Evolutionary conservation across 2,797 vertebrate species (phyloP).

Genomic region (Sebastes aleutianus): DNA sequence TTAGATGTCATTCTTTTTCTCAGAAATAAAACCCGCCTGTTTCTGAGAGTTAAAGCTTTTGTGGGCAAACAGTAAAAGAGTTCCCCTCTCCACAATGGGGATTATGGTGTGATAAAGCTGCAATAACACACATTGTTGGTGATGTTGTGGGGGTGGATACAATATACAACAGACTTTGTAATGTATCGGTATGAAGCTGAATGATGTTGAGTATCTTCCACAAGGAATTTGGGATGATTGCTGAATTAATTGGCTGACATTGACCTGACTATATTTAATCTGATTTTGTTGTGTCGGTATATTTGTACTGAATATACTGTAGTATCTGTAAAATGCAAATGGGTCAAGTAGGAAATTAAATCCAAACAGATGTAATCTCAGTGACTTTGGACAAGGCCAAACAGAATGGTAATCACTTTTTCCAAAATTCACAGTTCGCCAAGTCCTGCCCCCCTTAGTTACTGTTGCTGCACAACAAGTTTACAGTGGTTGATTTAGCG

Average conservation of each 20-base stretch:
- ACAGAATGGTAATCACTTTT: not conserved
- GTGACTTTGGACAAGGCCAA: not conserved
- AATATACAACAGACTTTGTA: constrained; percentile 28
- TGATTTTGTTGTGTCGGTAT: not conserved
- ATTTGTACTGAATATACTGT: not conserved
- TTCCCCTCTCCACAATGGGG: constrained; percentile 56
- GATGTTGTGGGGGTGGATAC: constrained; percentile 16
- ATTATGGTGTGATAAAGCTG: constrained; percentile 70
- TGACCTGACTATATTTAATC: not conserved
- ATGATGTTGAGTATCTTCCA: not conserved
- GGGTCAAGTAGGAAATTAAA: too few species aligned
- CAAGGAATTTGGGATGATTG: not conserved
- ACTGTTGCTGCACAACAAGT: not conserved
- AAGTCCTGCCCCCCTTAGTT: not conserved
- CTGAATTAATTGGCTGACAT: not conserved
- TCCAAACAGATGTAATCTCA: not conserved
- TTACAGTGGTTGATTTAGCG: not conserved
- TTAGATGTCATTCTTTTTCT: constrained; percentile 74
- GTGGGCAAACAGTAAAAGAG: constrained; percentile 60
- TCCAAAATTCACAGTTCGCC: not conserved
- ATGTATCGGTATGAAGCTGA: constrained; percentile 1
- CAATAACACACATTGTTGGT: constrained; percentile 46
- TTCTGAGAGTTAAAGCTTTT: constrained; percentile 69
- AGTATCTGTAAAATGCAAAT: not conserved
- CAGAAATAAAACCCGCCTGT: constrained; percentile 64